Base-by-base conservation (phyloP, 2,888 invertebrate species). In the Metacarcinus magister region DNA sequence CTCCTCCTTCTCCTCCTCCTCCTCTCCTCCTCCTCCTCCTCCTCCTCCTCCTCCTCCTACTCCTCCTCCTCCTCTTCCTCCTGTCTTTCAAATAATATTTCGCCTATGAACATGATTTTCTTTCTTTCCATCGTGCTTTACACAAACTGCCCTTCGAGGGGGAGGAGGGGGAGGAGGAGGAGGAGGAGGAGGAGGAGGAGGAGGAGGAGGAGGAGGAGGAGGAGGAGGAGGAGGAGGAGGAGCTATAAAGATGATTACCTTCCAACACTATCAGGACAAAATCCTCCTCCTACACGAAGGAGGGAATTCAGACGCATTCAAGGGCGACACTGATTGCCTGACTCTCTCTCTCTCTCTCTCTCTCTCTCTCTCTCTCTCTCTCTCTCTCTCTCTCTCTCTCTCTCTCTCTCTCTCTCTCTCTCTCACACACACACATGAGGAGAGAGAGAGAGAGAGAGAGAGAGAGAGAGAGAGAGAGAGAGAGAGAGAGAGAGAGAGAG, bases 401-500 rank as follows among this genome's bases (percentile, higher is more conserved):
- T 67, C 67, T 67, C 67, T 67, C 67, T 67, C 67, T 67, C 67
- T 67, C 67, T 67, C 67, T 67, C 67, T 67, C 67, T 67, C 67
- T 67, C 67, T 67, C 67, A 75, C 75, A 75, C 75, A 75, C 28
- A 75, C 75, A 28, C 75, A 75, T 28, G 28, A 2, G 28, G 28
- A 75, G 28, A 75, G 28, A 75, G 28, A 75, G 28, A 75, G 28
- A 75, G 28, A 75, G 28, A 75, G 32, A 32, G 28, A 82, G 5
- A 82, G 32, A 82, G 32, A 82, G 32, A 82, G 32, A 82, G 82
- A 82, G 82, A 82, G 82, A 82, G 82, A 82, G 82, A 82, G 82
- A 82, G 82, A 82, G 82, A 82, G 82, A 82, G 82, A 82, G 82
- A 82, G 82, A 82, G 82, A 82, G 82, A 82, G 82, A 82, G 82